Conservation (phyloP, 2,888 invertebrate genomes). For the Clusia tigrina region DNA sequence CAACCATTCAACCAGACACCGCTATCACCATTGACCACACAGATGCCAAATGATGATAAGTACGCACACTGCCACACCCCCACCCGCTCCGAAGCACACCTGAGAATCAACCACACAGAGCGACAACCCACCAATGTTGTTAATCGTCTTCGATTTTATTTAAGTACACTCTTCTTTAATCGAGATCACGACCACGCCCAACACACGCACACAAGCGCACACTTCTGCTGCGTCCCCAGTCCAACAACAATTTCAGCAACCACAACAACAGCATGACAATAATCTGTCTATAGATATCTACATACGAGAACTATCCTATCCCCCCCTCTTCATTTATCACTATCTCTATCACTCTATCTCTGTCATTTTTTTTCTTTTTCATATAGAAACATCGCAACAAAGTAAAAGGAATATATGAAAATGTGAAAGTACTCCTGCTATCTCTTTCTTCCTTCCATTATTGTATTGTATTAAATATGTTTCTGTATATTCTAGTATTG, state of each 20-base stretch:
- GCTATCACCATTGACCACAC: neutral
- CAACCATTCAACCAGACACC: too few relatives aligned
- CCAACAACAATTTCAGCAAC: neutral
- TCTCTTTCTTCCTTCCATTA: neutral
- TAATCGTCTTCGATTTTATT: slow-evolving; percentile 10
- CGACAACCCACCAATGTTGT: slow-evolving; percentile 20
- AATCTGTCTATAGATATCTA: slow-evolving; percentile 39
- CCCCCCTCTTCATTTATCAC: slow-evolving; percentile 21
- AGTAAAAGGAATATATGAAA: neutral
- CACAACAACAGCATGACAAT: neutral
- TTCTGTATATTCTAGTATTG: slow-evolving; percentile 42
- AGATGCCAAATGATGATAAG: neutral
- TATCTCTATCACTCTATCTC: slow-evolving; percentile 5
- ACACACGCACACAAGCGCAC: slow-evolving; percentile 12
- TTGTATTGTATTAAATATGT: neutral
- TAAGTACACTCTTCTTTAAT: neutral
- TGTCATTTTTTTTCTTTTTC: neutral
- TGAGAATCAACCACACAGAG: neutral
- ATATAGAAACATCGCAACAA: neutral
- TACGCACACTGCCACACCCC: neutral
- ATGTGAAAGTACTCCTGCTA: neutral
- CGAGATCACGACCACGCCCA: slow-evolving; percentile 10
- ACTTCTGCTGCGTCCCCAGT: neutral
- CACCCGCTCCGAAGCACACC: neutral
- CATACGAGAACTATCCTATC: neutral